A percentile compares a stretch with the other conserved stretches of the same genome.
phyloP scores from a whole-genome alignment of 2,797 vertebrate genomes.

The Enteromius anoplus region DNA sequence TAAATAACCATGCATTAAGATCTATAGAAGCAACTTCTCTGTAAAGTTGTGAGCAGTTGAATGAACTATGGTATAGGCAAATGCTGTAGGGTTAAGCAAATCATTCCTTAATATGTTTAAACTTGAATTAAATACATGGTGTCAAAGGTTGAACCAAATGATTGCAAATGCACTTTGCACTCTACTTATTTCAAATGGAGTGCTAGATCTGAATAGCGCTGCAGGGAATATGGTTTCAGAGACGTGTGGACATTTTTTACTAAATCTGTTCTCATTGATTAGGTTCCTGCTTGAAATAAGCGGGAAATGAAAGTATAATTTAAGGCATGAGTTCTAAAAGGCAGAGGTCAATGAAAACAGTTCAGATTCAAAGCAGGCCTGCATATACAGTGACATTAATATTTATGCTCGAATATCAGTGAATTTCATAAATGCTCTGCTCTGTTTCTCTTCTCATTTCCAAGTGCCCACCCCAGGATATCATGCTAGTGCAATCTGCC shows the following conservation, averaged over 20 bases:
- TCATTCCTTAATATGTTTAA: constrained; percentile 14
- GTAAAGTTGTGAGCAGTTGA: neutral
- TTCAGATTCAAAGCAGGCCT: constrained; percentile 40
- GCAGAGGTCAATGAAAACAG: constrained; percentile 45
- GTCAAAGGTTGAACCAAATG: constrained; percentile 9
- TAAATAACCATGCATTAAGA: neutral
- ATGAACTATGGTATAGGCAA: neutral
- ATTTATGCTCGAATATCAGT: constrained; percentile 59
- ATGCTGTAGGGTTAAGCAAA: constrained; percentile 10
- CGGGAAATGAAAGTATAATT: constrained; percentile 42
- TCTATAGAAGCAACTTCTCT: neutral
- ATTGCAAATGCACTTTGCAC: constrained; percentile 2
- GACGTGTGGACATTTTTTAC: neutral
- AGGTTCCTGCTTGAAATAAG: neutral
- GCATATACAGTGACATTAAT: constrained; percentile 55
- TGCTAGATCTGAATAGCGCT: neutral
- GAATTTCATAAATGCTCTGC: constrained; percentile 46
- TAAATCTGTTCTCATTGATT: constrained; percentile 41
- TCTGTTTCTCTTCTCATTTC: constrained; percentile 25
- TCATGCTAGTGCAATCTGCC: neutral
- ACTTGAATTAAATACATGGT: neutral
- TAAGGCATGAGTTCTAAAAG: constrained; percentile 6
- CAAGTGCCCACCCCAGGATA: neutral
- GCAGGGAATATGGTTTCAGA: constrained; percentile 1
- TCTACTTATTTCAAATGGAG: neutral